These are phyloP conservation scores for Brachionus koreanus DNA, from an alignment of 1,140 invertebrate genomes.

Conservation along the genomic window DNA sequence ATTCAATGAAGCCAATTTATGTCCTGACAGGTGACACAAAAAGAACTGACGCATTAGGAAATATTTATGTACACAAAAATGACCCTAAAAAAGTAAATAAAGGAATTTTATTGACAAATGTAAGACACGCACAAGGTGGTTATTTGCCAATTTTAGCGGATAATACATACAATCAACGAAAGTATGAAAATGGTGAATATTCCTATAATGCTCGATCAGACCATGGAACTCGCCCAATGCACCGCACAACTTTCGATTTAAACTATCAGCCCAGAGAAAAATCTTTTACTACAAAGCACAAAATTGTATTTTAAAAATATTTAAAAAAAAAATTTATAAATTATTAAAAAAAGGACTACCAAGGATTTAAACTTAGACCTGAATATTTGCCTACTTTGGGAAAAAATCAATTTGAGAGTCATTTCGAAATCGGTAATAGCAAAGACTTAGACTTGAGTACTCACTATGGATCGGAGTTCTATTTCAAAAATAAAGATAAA, in stretches of 20 bases:
- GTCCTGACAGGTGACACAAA: neutral
- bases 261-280: neutral
- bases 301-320: neutral
- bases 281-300: neutral
- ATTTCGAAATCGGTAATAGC: constrained; percentile 30
- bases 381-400: neutral
- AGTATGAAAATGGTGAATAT: neutral
- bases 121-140: constrained; percentile 1
- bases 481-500: constrained; percentile 31
- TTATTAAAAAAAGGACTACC: neutral
- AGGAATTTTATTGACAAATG: neutral
- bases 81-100: constrained; percentile 25
- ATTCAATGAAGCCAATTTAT: neutral
- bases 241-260: constrained; percentile 5
- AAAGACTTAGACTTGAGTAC: neutral
- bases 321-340: neutral
- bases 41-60: neutral
- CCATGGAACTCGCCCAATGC: constrained; percentile 35
- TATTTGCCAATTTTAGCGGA: neutral
- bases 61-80: constrained; percentile 37
- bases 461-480: constrained; percentile 2
- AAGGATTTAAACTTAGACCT: constrained; percentile 7
- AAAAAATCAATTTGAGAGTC: constrained; percentile 21
- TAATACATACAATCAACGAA: neutral
- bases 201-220: neutral